Conservation (phyloP, 2,888 invertebrate genomes). For the Polyploca ridens region DNA sequence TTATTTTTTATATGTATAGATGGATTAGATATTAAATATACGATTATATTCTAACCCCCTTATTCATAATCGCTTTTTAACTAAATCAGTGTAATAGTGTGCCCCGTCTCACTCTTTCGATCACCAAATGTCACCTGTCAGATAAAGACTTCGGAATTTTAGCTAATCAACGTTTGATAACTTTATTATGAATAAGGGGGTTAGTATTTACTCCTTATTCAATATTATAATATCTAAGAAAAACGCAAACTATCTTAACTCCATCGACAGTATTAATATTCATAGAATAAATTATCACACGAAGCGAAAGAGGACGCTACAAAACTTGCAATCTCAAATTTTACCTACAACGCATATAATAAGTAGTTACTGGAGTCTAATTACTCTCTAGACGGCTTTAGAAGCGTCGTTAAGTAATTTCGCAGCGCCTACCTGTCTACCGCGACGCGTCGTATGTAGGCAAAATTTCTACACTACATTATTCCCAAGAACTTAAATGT, state of each 20-base stretch:
- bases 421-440: constrained; percentile 39
- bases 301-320: neutral
- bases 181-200: too few species aligned
- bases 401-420: constrained; percentile 50
- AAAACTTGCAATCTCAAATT: constrained; percentile 8
- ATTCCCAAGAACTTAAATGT: constrained; percentile 15
- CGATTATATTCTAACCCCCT: too few species aligned
- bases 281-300: constrained; percentile 5
- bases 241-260: neutral
- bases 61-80: too few species aligned
- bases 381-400: constrained; percentile 35
- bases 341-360: constrained; percentile 3
- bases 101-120: too few species aligned
- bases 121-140: too few species aligned
- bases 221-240: neutral
- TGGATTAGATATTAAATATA: too few species aligned
- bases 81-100: too few species aligned
- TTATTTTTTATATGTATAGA: too few species aligned
- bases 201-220: too few species aligned
- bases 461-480: constrained; percentile 40
- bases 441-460: constrained; percentile 23
- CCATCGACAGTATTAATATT: neutral
- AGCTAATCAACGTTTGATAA: too few species aligned
- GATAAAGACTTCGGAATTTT: too few species aligned
- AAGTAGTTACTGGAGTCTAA: constrained; percentile 26